Evolutionary conservation across 2,113 vertebrate genomes (phyloP).

Genomic region (Caranx ignobilis): DNA sequence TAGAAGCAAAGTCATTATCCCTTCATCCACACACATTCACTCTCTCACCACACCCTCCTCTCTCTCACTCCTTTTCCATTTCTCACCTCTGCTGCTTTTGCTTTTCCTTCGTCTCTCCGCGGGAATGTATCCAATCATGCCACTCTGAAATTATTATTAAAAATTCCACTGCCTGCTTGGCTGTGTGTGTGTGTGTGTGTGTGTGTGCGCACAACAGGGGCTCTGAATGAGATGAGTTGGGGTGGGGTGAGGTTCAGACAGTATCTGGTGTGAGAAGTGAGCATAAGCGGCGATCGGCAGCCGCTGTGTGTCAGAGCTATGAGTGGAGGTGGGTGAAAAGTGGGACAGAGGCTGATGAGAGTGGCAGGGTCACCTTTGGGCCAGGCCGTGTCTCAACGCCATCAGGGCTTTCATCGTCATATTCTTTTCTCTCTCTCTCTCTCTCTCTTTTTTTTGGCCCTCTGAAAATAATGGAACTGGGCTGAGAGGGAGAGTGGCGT

Average conservation of each 20-base stretch:
- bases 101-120: slow-evolving; percentile 53
- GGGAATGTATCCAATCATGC: slow-evolving; percentile 71
- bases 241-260: slow-evolving; percentile 38
- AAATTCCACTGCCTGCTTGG: slow-evolving; percentile 46
- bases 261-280: slow-evolving; percentile 33
- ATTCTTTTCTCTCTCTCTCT: slow-evolving; percentile 50
- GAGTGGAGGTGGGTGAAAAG: slow-evolving; percentile 63
- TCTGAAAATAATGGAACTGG: slow-evolving; percentile 70
- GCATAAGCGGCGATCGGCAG: slow-evolving; percentile 40
- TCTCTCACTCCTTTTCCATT: slow-evolving; percentile 33
- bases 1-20: slow-evolving; percentile 70
- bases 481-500: slow-evolving; percentile 7
- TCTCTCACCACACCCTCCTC: background rate
- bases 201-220: slow-evolving; percentile 29
- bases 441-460: slow-evolving; percentile 45
- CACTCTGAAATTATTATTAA: slow-evolving; percentile 78
- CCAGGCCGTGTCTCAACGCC: slow-evolving; percentile 44
- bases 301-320: slow-evolving; percentile 56
- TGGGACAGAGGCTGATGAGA: slow-evolving; percentile 69
- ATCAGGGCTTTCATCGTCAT: slow-evolving; percentile 66
- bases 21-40: slow-evolving; percentile 42
- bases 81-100: slow-evolving; percentile 56
- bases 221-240: slow-evolving; percentile 66
- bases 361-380: slow-evolving; percentile 72
- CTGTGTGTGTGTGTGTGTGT: slow-evolving; percentile 5